Conservation (phyloP, 1,140 invertebrate species). For the Trichonephila inaurata region DNA sequence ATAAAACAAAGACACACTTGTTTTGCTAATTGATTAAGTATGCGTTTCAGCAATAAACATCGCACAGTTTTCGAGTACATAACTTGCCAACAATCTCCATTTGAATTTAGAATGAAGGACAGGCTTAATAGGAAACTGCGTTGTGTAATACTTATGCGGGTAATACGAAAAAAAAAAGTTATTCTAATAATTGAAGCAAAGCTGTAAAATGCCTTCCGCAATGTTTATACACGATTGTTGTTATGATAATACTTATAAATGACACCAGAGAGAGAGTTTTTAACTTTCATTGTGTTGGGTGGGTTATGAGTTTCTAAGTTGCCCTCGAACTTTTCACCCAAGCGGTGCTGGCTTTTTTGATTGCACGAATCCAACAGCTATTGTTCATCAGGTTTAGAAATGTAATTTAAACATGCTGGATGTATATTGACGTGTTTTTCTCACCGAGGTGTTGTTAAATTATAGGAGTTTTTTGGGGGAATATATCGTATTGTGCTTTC, state of each 20-base stretch:
- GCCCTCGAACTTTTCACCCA: constrained; percentile 20
- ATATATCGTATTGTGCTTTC: too few species aligned
- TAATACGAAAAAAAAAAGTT: neutral
- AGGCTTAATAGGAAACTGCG: neutral
- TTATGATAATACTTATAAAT: constrained; percentile 24
- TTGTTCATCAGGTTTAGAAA: neutral
- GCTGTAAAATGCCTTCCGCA: neutral
- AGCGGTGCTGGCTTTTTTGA: neutral
- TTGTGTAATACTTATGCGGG: neutral
- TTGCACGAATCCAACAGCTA: neutral
- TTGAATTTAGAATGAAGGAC: too few species aligned
- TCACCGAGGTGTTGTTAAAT: neutral
- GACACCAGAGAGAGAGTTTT: constrained; percentile 10
- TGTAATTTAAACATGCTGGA: neutral
- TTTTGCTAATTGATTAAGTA: constrained; percentile 4
- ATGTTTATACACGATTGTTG: constrained; percentile 14
- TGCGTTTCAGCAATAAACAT: too few species aligned
- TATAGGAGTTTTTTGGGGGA: neutral
- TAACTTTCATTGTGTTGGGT: constrained; percentile 18
- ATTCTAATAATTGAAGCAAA: neutral
- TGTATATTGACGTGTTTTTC: neutral
- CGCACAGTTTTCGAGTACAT: too few species aligned
- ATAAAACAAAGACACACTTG: neutral
- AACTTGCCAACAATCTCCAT: too few species aligned
- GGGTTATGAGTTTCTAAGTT: neutral